These are phyloP conservation scores for Gymnogyps californianus DNA, from an alignment of 2,113 vertebrate species.

Conservation along the genomic window DNA sequence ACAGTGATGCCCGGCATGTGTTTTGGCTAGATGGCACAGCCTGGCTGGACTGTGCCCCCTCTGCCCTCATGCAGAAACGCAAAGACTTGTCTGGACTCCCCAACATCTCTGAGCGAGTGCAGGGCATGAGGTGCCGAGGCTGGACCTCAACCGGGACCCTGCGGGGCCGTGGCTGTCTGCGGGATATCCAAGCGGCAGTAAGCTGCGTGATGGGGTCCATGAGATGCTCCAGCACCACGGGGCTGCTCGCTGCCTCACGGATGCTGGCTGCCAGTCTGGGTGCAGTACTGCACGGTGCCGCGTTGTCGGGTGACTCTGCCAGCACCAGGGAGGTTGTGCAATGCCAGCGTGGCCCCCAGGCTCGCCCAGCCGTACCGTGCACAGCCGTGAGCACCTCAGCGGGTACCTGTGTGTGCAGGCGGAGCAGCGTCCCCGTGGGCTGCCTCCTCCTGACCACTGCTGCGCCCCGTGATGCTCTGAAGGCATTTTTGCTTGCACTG, in stretches of 20 bases:
- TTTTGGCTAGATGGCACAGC: neutral
- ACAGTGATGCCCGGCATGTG: fast-evolving
- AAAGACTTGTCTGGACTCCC: no score
- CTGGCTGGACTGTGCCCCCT: neutral
- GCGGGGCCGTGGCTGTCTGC: fast-evolving
- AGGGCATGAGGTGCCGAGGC: neutral
- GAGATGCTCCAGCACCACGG: fast-evolving
- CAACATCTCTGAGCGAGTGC: neutral
- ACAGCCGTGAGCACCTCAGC: neutral
- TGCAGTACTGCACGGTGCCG: fast-evolving
- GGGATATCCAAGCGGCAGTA: fast-evolving
- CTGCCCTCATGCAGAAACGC: neutral
- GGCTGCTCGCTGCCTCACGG: fast-evolving
- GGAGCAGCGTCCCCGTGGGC: neutral
- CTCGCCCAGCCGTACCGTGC: neutral
- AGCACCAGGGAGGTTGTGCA: neutral
- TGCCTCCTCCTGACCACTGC: neutral
- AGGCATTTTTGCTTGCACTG: neutral
- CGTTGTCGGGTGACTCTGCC: neutral
- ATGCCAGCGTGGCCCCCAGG: neutral
- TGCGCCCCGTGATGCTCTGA: neutral
- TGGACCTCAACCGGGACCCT: neutral
- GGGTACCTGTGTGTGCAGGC: neutral
- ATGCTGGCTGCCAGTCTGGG: neutral
- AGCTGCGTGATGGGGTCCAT: fast-evolving